Evolutionary conservation across 2,113 vertebrate genomes (phyloP).

Genomic region (Phycodurus eques): DNA sequence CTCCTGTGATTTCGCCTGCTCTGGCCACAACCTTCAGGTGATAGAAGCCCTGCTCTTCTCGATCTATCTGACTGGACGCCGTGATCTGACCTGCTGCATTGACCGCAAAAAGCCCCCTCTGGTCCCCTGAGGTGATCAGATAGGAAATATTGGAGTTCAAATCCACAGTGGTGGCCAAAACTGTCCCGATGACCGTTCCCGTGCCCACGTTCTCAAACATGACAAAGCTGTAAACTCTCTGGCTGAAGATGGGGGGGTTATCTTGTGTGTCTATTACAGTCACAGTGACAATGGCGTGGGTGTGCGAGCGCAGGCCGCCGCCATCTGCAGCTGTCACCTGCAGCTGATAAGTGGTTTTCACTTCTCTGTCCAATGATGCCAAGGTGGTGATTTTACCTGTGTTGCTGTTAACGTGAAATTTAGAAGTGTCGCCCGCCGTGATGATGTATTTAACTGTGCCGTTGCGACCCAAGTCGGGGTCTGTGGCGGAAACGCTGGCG

Average conservation of each 20-base stretch:
- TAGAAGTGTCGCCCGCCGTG: slow-evolving; percentile 84
- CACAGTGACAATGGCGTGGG: slow-evolving; percentile 89
- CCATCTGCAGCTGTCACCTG: slow-evolving; percentile 88
- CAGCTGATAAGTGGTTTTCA: slow-evolving; percentile 90
- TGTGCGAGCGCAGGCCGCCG: slow-evolving; percentile 82
- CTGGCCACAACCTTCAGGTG: slow-evolving; percentile 90
- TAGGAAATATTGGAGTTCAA: slow-evolving; percentile 94
- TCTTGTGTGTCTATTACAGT: slow-evolving; percentile 95
- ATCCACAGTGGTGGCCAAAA: slow-evolving; percentile 88
- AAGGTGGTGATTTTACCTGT: slow-evolving; percentile 87
- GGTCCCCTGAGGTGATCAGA: slow-evolving; percentile 90
- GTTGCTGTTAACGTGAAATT: slow-evolving; percentile 85
- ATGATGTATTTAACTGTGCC: slow-evolving; percentile 90
- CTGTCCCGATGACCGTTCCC: slow-evolving; percentile 85
- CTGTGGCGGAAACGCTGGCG: slow-evolving; percentile 84
- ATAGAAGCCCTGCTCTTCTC: slow-evolving; percentile 91
- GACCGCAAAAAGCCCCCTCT: slow-evolving; percentile 84
- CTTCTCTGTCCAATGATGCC: slow-evolving; percentile 88
- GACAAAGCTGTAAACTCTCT: slow-evolving; percentile 89
- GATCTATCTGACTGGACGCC: slow-evolving; percentile 84
- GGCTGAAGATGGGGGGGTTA: slow-evolving; percentile 89
- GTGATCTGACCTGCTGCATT: slow-evolving; percentile 82
- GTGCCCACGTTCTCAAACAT: slow-evolving; percentile 92
- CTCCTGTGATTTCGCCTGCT: slow-evolving; percentile 87
- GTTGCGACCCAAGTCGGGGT: slow-evolving; percentile 87